Evolutionary conservation across 2,888 invertebrate genomes (phyloP).

Genomic region (Sclerodermus sp.): DNA sequence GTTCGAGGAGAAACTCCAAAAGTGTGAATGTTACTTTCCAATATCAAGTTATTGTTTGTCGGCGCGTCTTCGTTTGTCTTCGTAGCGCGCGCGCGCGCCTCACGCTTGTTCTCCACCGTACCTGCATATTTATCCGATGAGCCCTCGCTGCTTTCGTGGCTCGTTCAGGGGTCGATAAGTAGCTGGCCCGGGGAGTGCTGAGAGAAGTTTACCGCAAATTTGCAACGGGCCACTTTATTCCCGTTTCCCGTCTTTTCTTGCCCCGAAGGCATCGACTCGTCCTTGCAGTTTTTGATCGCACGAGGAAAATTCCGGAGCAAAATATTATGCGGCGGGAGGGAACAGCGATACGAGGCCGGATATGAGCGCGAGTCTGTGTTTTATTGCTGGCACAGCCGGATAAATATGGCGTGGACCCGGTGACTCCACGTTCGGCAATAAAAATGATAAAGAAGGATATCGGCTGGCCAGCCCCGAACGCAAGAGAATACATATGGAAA

Average conservation of each 20-base stretch:
- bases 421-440: conserved; percentile 47
- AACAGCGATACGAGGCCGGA: conserved; percentile 21
- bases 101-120: no score
- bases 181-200: not conserved
- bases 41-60: no score
- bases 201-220: not conserved
- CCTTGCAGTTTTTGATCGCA: conserved; percentile 4
- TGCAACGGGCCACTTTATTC: no score
- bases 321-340: conserved; percentile 24
- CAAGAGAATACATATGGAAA: conserved; percentile 45
- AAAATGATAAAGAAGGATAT: conserved; percentile 55
- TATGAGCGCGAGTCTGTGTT: conserved; percentile 44
- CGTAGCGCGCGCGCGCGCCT: no score
- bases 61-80: no score
- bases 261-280: no score
- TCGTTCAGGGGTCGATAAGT: no score
- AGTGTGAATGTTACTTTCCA: no score
- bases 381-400: conserved; percentile 43
- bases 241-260: no score
- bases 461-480: conserved; percentile 38
- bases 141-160: no score
- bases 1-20: no score
- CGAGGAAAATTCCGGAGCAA: conserved; percentile 22
- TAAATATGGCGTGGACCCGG: conserved; percentile 48
- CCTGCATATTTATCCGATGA: no score